phyloP scores from a whole-genome alignment of 2,113 vertebrate genomes.

The Syngnathoides biaculeatus region DNA sequence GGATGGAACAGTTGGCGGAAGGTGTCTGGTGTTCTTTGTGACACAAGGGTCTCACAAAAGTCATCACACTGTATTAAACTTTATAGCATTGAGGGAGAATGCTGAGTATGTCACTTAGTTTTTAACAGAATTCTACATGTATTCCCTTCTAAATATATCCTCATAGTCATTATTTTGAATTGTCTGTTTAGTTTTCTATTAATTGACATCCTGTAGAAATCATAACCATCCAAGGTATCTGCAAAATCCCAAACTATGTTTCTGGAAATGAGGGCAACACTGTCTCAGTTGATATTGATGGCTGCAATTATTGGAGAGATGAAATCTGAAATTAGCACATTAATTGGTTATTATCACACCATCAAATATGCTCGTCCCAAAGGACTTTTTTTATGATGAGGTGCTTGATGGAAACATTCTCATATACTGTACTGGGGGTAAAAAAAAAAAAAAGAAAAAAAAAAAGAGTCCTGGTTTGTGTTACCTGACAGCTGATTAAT shows the following conservation, averaged over 20 bases:
- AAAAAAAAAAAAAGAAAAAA: neutral
- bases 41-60: too few relatives aligned
- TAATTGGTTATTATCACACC: conserved; percentile 57
- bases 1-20: too few relatives aligned
- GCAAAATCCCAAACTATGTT: neutral
- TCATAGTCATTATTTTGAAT: neutral
- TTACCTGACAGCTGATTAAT: conserved; percentile 38
- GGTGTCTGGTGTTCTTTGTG: too few relatives aligned
- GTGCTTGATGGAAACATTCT: conserved; percentile 27
- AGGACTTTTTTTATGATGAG: conserved; percentile 19
- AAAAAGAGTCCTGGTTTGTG: conserved; percentile 18
- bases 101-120: too few relatives aligned
- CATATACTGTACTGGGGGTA: too few relatives aligned
- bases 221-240: neutral
- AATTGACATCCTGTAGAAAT: conserved; percentile 5
- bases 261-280: conserved; percentile 21
- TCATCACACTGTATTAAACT: too few relatives aligned
- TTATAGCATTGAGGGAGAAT: too few relatives aligned
- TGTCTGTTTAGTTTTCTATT: neutral
- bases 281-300: conserved; percentile 42
- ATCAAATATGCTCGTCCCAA: conserved; percentile 36
- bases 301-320: conserved; percentile 50
- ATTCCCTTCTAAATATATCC: too few relatives aligned
- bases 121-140: too few relatives aligned
- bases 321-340: conserved; percentile 54